phyloP scores from a whole-genome alignment of 2,797 vertebrate species.

The Melanotaenia trifasciata region DNA sequence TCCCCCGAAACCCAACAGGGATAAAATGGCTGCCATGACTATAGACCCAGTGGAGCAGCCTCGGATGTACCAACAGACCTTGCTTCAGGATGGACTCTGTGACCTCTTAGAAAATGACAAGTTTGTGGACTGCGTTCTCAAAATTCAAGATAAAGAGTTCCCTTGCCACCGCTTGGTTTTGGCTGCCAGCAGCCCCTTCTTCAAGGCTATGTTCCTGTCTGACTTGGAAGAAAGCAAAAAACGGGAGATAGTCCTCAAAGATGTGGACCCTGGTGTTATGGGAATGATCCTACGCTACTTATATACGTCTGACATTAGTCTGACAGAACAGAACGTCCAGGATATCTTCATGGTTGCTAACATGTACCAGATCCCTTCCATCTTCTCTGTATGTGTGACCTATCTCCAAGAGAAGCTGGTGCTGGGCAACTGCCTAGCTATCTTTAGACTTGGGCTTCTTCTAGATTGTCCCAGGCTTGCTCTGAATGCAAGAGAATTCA shows the following conservation, averaged over 20 bases:
- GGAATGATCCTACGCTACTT: constrained; percentile 93
- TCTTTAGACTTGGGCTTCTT: constrained; percentile 93
- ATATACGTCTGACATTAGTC: constrained; percentile 94
- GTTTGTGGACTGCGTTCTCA: constrained; percentile 95
- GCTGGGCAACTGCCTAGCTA: constrained; percentile 94
- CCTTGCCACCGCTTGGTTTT: constrained; percentile 95
- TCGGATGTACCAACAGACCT: constrained; percentile 95
- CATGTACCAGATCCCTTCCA: constrained; percentile 98
- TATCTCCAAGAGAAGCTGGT: constrained; percentile 94
- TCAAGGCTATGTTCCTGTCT: constrained; percentile 94
- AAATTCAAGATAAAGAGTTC: constrained; percentile 91
- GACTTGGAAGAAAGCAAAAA: constrained; percentile 90
- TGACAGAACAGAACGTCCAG: constrained; percentile 95
- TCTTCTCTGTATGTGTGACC: constrained; percentile 96
- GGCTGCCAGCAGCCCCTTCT: constrained; percentile 96
- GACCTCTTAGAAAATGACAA: constrained; percentile 94
- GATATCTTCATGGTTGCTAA: constrained; percentile 95
- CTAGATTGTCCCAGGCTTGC: constrained; percentile 92
- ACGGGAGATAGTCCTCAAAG: constrained; percentile 89
- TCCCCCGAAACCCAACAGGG: constrained; percentile 43
- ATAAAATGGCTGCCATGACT: constrained; percentile 88
- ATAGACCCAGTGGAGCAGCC: constrained; percentile 91
- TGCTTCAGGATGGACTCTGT: constrained; percentile 96
- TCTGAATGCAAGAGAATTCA: constrained; percentile 90
- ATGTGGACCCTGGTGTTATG: constrained; percentile 91